Evolutionary conservation across 1,140 invertebrate species (phyloP).

Genomic region (Euura saliciscinereae): DNA sequence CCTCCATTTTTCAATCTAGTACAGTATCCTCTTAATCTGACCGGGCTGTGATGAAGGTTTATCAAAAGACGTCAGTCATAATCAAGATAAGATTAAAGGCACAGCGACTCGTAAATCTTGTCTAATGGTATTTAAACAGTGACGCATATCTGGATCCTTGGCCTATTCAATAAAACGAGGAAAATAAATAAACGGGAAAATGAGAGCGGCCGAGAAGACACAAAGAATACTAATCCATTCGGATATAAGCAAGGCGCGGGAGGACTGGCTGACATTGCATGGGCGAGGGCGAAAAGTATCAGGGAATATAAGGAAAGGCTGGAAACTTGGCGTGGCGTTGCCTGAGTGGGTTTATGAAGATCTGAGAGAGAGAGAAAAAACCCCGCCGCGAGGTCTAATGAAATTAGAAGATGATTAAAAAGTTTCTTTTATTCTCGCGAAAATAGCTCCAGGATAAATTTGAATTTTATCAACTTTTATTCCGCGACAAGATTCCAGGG

Average conservation of each 20-base stretch:
- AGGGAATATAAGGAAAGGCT: background rate
- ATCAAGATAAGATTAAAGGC: too few species aligned
- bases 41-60: too few species aligned
- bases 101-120: too few species aligned
- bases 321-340: background rate
- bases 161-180: background rate
- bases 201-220: background rate
- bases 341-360: background rate
- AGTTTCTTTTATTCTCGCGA: background rate
- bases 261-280: background rate
- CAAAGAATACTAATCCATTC: slow-evolving; percentile 7
- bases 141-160: background rate
- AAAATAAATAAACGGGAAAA: background rate
- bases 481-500: too few species aligned
- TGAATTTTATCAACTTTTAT: too few species aligned
- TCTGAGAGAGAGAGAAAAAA: background rate
- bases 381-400: background rate
- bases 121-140: background rate
- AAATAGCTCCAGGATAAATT: background rate
- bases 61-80: too few species aligned
- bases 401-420: slow-evolving; percentile 6
- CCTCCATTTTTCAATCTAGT: too few species aligned
- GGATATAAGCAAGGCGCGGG: slow-evolving; percentile 1
- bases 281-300: too few species aligned
- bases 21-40: too few species aligned